A percentile compares a stretch with the other conserved stretches of the same genome.
Evolutionary conservation across 2,888 invertebrate genomes (phyloP).

Genomic region (Philonicus albiceps): DNA sequence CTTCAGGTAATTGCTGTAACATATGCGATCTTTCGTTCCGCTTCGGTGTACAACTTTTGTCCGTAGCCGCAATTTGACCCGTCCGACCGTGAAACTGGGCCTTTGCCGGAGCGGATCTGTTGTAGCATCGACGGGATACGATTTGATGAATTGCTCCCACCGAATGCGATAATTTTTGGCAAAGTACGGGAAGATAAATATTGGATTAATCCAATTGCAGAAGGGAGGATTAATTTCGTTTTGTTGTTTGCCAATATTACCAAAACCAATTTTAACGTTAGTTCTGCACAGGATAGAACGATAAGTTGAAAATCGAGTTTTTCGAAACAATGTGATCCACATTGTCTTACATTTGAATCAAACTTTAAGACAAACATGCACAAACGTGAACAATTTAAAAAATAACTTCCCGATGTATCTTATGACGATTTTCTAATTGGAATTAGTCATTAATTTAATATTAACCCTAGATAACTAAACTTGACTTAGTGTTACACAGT

Average conservation of each 20-base stretch:
- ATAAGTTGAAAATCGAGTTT: too few relatives aligned
- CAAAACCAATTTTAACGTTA: not conserved
- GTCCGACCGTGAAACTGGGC: constrained; percentile 31
- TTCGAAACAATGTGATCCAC: too few relatives aligned
- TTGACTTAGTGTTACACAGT: too few relatives aligned
- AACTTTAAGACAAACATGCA: too few relatives aligned
- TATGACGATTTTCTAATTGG: too few relatives aligned
- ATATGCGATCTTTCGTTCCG: constrained; percentile 49
- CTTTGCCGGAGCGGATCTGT: not conserved
- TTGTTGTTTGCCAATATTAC: not conserved
- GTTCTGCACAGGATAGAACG: too few relatives aligned
- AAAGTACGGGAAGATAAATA: not conserved
- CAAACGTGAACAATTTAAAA: too few relatives aligned
- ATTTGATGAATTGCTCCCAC: not conserved
- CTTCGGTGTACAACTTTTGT: constrained; percentile 13
- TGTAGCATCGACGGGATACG: not conserved
- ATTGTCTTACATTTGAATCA: too few relatives aligned
- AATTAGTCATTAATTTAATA: too few relatives aligned
- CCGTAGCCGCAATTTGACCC: not conserved
- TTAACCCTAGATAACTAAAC: too few relatives aligned
- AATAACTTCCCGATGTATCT: too few relatives aligned
- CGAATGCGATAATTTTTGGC: not conserved
- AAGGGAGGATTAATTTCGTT: not conserved
- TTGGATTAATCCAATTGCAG: not conserved
- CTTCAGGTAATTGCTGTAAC: constrained; percentile 49